A percentile compares a stretch with the other conserved stretches of the same genome.
phyloP scores from a whole-genome alignment of 2,113 vertebrate species.

The Cebus imitator region DNA sequence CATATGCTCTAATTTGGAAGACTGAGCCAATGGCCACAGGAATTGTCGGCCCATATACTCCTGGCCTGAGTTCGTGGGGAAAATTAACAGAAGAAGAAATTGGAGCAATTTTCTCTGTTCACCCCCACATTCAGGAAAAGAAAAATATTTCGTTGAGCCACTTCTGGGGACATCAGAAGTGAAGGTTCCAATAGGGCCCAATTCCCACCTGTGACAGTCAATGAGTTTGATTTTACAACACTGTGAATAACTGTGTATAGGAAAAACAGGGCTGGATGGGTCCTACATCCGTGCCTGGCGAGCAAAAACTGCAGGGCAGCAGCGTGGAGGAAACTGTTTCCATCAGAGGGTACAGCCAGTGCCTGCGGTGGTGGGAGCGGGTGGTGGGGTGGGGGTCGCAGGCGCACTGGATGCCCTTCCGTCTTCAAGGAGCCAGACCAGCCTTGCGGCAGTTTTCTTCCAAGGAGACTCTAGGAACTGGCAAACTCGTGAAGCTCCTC shows the following conservation, averaged over 20 bases:
- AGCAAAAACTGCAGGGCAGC: background rate
- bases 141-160: background rate
- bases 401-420: background rate
- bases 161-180: background rate
- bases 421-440: background rate
- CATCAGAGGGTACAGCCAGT: too few species aligned
- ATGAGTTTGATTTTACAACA: too few species aligned
- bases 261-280: background rate
- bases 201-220: background rate
- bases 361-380: too few species aligned
- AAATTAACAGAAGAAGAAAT: background rate
- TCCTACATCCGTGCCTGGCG: background rate
- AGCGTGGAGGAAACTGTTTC: too few species aligned
- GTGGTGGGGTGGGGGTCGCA: fast-evolving
- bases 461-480: background rate
- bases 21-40: background rate
- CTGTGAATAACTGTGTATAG: fast-evolving
- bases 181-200: background rate
- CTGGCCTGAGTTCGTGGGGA: background rate
- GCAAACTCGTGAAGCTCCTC: background rate
- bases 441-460: background rate
- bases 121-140: background rate
- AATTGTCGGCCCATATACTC: background rate
- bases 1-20: background rate
- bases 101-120: background rate